Evolutionary conservation across 2,888 invertebrate species (phyloP).

Genomic region (Ecliptopera silaceata): DNA sequence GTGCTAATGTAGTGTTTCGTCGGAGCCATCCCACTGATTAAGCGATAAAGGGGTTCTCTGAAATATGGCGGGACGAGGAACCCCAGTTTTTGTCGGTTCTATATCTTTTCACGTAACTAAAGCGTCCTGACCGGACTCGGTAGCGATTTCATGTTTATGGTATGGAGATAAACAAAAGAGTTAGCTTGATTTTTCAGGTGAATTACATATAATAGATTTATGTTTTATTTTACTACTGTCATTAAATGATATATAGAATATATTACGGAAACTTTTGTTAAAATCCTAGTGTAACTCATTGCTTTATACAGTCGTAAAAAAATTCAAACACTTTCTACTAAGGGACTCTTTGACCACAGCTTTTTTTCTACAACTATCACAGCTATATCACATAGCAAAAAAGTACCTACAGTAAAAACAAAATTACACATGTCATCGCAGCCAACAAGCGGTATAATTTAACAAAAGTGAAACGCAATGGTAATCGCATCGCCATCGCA

Average conservation of each 20-base stretch:
- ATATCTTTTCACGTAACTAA: slow-evolving; percentile 15
- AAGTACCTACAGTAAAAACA: too few relatives aligned
- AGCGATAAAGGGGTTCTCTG: slow-evolving; percentile 31
- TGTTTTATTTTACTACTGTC: too few relatives aligned
- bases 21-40: slow-evolving; percentile 28
- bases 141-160: not conserved
- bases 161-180: not conserved
- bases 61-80: slow-evolving; percentile 25
- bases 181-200: not conserved
- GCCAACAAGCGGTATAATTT: not conserved
- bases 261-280: too few relatives aligned
- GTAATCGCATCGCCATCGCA: slow-evolving; percentile 7
- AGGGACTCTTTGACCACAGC: too few relatives aligned
- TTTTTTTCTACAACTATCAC: too few relatives aligned
- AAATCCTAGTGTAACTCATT: too few relatives aligned
- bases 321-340: too few relatives aligned
- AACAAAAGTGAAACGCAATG: not conserved
- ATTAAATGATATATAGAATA: too few relatives aligned
- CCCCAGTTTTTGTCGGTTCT: slow-evolving; percentile 21
- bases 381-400: too few relatives aligned
- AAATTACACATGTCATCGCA: not conserved
- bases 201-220: too few relatives aligned
- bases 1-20: slow-evolving; percentile 24
- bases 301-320: too few relatives aligned
- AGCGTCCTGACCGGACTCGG: not conserved